Conservation (phyloP, 2,797 vertebrate species). For the Takifugu ocellatus region DNA sequence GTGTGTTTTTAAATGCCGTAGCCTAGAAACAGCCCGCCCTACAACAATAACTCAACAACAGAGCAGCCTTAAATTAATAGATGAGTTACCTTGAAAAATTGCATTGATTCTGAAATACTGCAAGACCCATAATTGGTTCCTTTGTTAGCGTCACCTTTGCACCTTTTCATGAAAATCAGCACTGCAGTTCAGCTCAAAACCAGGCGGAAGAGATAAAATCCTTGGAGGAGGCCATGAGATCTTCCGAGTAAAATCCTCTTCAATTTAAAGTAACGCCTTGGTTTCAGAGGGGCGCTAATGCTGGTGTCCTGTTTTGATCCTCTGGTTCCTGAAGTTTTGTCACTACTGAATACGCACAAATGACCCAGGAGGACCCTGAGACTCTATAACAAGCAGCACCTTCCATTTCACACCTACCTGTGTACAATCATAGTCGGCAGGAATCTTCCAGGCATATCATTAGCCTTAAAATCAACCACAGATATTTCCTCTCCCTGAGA, state of each 20-base stretch:
- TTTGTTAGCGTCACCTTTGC: neutral
- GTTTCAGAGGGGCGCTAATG: neutral
- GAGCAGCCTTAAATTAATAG: too few species aligned
- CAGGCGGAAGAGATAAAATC: neutral
- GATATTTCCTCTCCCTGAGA: constrained; percentile 49
- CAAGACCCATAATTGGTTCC: neutral
- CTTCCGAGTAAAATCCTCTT: neutral
- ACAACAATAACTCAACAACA: too few species aligned
- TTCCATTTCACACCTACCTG: constrained; percentile 21
- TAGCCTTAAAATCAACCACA: constrained; percentile 48
- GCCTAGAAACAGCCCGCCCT: too few species aligned
- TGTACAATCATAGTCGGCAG: constrained; percentile 24
- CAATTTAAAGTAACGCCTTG: constrained; percentile 4
- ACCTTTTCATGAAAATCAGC: neutral
- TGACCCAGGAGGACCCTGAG: constrained; percentile 12
- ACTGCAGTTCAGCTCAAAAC: neutral
- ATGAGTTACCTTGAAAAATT: too few species aligned
- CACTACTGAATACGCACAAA: constrained; percentile 10
- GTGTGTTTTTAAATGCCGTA: too few species aligned
- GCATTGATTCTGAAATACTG: too few species aligned
- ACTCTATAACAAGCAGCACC: constrained; percentile 21
- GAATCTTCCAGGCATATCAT: constrained; percentile 43
- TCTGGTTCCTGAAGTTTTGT: constrained; percentile 20
- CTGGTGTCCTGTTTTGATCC: constrained; percentile 12
- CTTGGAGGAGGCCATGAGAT: constrained; percentile 5